phyloP scores from a whole-genome alignment of 1,140 invertebrate species.

The Centruroides sculpturatus region DNA sequence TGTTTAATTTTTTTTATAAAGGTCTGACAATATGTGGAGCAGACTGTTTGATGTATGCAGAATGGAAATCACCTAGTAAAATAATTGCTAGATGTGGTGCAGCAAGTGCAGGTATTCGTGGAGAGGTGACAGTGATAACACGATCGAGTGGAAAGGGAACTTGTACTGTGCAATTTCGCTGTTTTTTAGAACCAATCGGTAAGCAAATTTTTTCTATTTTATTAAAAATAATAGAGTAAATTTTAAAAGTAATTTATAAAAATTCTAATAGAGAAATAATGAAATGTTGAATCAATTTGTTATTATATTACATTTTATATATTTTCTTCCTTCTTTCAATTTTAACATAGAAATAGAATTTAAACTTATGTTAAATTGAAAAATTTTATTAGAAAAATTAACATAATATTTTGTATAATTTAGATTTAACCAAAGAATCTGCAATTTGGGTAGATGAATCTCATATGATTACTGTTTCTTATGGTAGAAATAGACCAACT shows the following conservation, averaged over 20 bases:
- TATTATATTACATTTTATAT: no score
- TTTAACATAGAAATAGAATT: no score
- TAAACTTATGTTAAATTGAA: no score
- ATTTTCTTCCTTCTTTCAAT: no score
- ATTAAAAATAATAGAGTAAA: background rate
- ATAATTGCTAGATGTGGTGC: constrained; percentile 88
- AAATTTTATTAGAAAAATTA: no score
- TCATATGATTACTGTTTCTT: constrained; percentile 52
- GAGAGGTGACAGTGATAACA: constrained; percentile 90
- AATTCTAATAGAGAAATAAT: background rate
- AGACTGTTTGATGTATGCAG: constrained; percentile 84
- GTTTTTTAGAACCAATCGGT: constrained; percentile 25
- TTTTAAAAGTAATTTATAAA: background rate
- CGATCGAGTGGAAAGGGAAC: constrained; percentile 76
- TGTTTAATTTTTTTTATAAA: constrained; percentile 27
- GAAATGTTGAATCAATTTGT: no score
- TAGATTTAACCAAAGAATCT: constrained; percentile 90
- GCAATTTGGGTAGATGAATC: constrained; percentile 96
- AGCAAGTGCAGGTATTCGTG: constrained; percentile 62
- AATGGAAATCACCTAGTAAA: constrained; percentile 97
- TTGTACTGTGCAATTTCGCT: constrained; percentile 89
- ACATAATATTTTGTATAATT: constrained; percentile 18
- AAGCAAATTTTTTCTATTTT: background rate
- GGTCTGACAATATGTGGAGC: constrained; percentile 88
- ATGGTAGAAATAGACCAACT: constrained; percentile 57